Evolutionary conservation across 1,140 invertebrate species (phyloP).

Genomic region (Drosophila ambigua): DNA sequence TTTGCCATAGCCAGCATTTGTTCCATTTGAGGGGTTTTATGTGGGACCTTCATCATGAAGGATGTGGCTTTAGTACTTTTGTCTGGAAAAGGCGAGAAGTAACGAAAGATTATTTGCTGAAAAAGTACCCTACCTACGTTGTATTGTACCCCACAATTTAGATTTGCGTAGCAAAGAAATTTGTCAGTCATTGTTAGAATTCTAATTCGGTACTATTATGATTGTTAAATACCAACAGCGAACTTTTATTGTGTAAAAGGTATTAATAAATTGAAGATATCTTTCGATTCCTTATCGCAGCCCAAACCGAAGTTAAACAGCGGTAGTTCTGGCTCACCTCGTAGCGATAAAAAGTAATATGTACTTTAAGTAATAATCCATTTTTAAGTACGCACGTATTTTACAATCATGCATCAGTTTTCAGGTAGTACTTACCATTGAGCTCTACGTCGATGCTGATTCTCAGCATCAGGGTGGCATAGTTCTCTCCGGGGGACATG

Average conservation of each 20-base stretch:
- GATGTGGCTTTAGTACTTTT: constrained; percentile 46
- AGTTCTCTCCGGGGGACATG: constrained; percentile 66
- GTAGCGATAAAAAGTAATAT: not conserved
- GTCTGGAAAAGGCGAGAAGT: constrained; percentile 28
- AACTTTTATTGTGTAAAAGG: constrained; percentile 4
- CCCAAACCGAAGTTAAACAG: not conserved
- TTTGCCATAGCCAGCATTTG: constrained; percentile 57
- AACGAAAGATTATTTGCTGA: not conserved
- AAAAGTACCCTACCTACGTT: not conserved
- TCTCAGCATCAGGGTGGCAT: constrained; percentile 71
- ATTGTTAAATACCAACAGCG: not conserved
- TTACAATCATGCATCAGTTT: not conserved
- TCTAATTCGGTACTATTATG: not conserved
- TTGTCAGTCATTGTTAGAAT: not conserved
- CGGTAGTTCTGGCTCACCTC: not conserved
- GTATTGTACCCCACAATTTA: not conserved
- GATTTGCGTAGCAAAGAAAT: not conserved
- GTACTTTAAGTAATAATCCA: not conserved
- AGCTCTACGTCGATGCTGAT: constrained; percentile 65
- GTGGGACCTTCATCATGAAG: constrained; percentile 72
- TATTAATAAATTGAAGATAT: constrained; percentile 31
- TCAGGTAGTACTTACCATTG: constrained; percentile 41
- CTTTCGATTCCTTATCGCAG: constrained; percentile 9
- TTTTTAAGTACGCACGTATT: not conserved
- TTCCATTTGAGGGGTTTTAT: constrained; percentile 57